Base-by-base conservation (phyloP, 1,140 invertebrate species). In the Hyposmocoma kahamanoa region DNA sequence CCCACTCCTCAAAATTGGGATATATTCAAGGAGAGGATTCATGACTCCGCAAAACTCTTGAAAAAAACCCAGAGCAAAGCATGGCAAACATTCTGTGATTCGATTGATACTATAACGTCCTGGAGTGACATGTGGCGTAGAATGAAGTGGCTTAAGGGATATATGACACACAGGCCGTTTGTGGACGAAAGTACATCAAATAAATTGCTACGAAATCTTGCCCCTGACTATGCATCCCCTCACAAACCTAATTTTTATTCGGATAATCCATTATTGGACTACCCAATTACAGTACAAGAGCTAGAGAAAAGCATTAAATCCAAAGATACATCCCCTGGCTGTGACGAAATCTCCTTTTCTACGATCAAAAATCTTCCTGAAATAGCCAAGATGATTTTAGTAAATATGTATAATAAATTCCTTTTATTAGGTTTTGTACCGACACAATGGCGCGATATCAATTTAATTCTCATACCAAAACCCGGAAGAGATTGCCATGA, bases 391-490 rank as follows among this genome's bases (percentile, higher is more conserved):
- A 24, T 21, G n/a, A 15, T 32, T 2, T 18, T 46, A 11, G 8
- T 46, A 1, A 13, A 21, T 18, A 3, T 52, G 13, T 52, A 32
- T 42, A 52, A 52, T 28, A 1, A 13, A 10, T 46, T 52, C n/a
- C 46, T 43, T 15, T 1, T 10, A 18, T 3, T 3, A 1, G 38
- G 21, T 3, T 1, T 24, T 21, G 26, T 60, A 18, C 74, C 69
- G 10, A 42, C 26, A 4, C 39, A 50, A 9, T 77, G 65, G 65
- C 67, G 73, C 45, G 32, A 41, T 20, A 62, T 70, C 0, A 24
- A 56, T 22, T 56, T 78, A 2, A 54, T 75, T 3, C 38, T 66
- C 15, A 58, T 72, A 6, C 56, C 50, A 15, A 71, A 64, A 42
- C 50, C 54, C 19, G 50, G 53, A 4, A 62, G 59, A 43, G 26